phyloP scores from a whole-genome alignment of 37 sponge, comb jelly and placozoan genomes.

The Chondrilla cf. caribensis region DNA sequence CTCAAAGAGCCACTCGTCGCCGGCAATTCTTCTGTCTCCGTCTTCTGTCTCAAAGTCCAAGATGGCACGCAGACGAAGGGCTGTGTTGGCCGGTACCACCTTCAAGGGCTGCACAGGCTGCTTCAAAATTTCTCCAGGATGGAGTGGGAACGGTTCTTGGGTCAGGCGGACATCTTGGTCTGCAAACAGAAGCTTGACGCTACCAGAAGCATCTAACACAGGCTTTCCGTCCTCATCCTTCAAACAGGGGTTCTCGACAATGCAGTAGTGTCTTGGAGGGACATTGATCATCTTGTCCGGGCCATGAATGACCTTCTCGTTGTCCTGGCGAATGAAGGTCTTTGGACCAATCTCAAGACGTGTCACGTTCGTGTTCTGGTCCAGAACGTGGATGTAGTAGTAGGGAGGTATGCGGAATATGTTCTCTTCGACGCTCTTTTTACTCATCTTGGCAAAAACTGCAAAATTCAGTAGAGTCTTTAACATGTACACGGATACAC shows the following conservation, averaged over 20 bases:
- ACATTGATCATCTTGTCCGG: slow-evolving; percentile 99
- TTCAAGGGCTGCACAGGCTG: slow-evolving; percentile 79
- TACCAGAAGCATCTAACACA: slow-evolving; percentile 78
- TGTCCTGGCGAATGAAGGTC: slow-evolving; percentile 99
- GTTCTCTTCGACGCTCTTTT: slow-evolving; percentile 61
- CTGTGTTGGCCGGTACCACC: slow-evolving; percentile 95
- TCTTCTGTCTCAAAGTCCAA: slow-evolving; percentile 90
- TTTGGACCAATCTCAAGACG: slow-evolving; percentile 83
- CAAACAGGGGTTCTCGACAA: slow-evolving; percentile 95
- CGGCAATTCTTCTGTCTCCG: slow-evolving; percentile 82
- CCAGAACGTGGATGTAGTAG: slow-evolving; percentile 98
- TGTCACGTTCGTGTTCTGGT: slow-evolving; percentile 96
- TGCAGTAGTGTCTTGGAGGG: slow-evolving; percentile 97
- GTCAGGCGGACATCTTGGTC: slow-evolving; percentile 95
- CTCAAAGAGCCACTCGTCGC: slow-evolving; percentile 99
- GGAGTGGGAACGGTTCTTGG: slow-evolving; percentile 99
- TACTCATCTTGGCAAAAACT: slow-evolving; percentile 9
- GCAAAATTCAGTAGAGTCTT: not conserved
- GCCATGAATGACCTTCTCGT: slow-evolving; percentile 94
- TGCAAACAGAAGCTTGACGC: slow-evolving; percentile 93
- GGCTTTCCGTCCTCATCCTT: slow-evolving; percentile 66
- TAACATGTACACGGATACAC: too few relatives aligned
- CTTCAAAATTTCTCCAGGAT: slow-evolving; percentile 93
- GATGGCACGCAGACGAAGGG: slow-evolving; percentile 88
- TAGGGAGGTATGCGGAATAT: slow-evolving; percentile 98